Evolutionary conservation across 2,113 vertebrate species (phyloP).

Genomic region (Podilymbus podiceps): DNA sequence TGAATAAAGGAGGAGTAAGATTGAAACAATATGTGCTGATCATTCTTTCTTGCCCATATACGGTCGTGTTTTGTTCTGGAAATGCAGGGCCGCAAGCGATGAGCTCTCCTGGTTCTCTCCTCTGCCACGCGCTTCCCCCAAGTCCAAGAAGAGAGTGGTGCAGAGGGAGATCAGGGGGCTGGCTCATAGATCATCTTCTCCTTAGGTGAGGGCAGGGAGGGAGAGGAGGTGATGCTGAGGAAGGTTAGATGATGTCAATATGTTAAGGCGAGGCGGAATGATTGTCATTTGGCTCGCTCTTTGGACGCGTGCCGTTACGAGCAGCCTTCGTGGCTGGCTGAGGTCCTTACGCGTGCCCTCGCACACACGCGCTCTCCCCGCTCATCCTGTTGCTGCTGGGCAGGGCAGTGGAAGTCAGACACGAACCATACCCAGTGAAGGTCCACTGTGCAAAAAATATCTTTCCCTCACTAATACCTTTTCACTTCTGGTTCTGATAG

Average conservation of each 20-base stretch:
- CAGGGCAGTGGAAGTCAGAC: neutral
- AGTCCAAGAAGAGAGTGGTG: neutral
- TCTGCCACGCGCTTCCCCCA: fast-evolving
- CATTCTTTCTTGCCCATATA: neutral
- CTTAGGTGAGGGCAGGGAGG: neutral
- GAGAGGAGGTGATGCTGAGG: neutral
- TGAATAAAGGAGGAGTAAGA: neutral
- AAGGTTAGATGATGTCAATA: fast-evolving
- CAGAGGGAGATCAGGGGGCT: fast-evolving
- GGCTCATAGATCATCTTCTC: neutral
- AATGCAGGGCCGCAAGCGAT: neutral
- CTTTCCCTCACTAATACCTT: neutral
- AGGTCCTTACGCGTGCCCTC: fast-evolving
- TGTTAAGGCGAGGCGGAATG: neutral
- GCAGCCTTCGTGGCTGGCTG: fast-evolving
- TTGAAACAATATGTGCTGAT: neutral
- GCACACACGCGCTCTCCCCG: fast-evolving
- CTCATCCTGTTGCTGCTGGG: neutral
- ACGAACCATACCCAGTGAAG: fast-evolving
- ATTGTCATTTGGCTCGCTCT: neutral
- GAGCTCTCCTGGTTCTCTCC: neutral
- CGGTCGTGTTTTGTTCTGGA: neutral
- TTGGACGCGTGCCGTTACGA: fast-evolving
- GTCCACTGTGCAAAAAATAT: neutral
- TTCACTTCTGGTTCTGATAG: neutral